Evolutionary conservation across 2,888 invertebrate species (phyloP), one percentile per base, ranked within the genome.

Genomic region (Stenotaenia linearis): DNA sequence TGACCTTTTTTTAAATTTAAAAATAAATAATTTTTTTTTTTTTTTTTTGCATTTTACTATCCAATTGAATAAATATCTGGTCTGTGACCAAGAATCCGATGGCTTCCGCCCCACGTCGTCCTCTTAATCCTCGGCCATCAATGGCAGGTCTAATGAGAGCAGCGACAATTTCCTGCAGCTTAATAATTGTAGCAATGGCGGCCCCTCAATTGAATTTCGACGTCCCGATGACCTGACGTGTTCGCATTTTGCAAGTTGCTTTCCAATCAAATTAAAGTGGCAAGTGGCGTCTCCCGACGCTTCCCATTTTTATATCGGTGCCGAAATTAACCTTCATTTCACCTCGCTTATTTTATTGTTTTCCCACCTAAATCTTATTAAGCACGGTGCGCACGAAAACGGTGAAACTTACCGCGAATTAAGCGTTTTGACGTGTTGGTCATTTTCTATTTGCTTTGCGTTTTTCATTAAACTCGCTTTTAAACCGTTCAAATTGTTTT

Each of bases 81-180:
- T 45, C 25, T 61, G 25, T 61, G 61, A 61, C 61, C 61, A 61
- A 61, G 61, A 61, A 61, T 23, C 61, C 61, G 23, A 61, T 61
- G 61, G 61, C 25, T 61, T 61, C 61, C 61, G 61, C 61, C 23
- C 25, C 61, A 61, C 61, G 25, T 61, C 61, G 61, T 61, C 61
- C 61, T 61, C 61, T 61, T 61, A 61, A 61, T 61, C 61, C 61
- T 61, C 23, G 61, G 25, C 61, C 61, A 61, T 61, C 61, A 61
- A 61, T 61, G 61, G 61, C 61, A 61, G 61, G 61, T 61, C 61
- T 61, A 61, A 61, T 61, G 61, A 61, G 61, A 61, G 61, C 61
- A 61, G 61, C 61, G 61, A 61, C 61, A 61, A 61, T 61, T 61
- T 61, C 61, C 61, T 61, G 61, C 61, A 61, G 61, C 61, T 61